Evolutionary conservation across 2,888 invertebrate genomes (phyloP).

Genomic region (Villa cingulata): DNA sequence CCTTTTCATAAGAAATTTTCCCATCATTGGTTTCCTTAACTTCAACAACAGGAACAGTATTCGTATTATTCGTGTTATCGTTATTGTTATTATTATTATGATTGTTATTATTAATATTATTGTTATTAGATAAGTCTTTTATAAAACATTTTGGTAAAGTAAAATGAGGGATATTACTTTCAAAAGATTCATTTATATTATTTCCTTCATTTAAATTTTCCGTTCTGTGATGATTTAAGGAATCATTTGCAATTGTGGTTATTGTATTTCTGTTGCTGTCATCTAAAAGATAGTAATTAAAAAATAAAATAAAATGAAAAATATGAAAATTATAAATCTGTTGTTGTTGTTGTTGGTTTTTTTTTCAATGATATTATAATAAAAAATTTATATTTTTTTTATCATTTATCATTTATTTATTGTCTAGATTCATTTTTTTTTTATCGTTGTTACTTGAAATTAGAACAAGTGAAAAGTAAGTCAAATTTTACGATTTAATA

Average conservation of each 20-base stretch:
- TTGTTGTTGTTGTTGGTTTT: too few species aligned
- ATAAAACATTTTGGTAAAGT: background rate
- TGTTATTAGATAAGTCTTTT: background rate
- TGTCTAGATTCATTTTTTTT: too few species aligned
- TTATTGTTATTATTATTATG: too few species aligned
- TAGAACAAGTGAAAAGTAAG: too few species aligned
- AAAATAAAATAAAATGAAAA: background rate
- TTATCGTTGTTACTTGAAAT: too few species aligned
- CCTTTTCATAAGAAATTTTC: background rate
- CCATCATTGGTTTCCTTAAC: background rate
- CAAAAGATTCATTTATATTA: constrained; percentile 11
- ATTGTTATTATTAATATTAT: too few species aligned
- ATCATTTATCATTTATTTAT: too few species aligned
- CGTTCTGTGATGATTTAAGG: constrained; percentile 5
- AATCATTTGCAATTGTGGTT: constrained; percentile 1
- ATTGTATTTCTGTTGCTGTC: constrained; percentile 3
- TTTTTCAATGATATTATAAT: too few species aligned
- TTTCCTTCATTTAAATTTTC: constrained; percentile 12
- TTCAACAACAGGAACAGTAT: too few species aligned
- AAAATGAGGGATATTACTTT: constrained; percentile 9
- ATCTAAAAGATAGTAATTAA: constrained; percentile 3
- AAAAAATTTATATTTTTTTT: too few species aligned
- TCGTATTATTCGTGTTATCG: too few species aligned
- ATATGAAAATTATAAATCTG: background rate
- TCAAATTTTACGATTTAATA: too few species aligned